A percentile compares a stretch with the other conserved stretches of the same genome.
Conservation (phyloP, 2,888 invertebrate genomes). For the Plagodis pulveraria region DNA sequence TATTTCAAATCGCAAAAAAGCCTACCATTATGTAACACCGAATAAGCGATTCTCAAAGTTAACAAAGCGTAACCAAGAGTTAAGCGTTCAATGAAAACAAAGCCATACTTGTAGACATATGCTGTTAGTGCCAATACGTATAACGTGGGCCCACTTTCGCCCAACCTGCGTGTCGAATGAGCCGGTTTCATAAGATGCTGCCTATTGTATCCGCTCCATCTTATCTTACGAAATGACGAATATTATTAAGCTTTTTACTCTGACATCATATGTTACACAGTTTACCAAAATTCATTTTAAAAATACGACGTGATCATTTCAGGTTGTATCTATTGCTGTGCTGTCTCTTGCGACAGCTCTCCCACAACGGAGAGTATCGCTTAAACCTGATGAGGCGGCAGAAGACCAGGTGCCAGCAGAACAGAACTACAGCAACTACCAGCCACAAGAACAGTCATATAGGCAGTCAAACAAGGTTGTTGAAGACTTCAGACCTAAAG, state of each 20-base stretch:
- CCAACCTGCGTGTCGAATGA: slow-evolving; percentile 76
- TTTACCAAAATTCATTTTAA: slow-evolving; percentile 31
- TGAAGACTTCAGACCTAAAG: slow-evolving; percentile 77
- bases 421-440: slow-evolving; percentile 71
- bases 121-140: slow-evolving; percentile 63
- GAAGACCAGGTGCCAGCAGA: slow-evolving; percentile 70
- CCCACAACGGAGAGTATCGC: slow-evolving; percentile 72
- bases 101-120: slow-evolving; percentile 59
- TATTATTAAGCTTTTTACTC: slow-evolving; percentile 79
- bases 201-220: slow-evolving; percentile 80
- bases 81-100: slow-evolving; percentile 70
- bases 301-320: slow-evolving; percentile 46
- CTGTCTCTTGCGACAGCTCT: slow-evolving; percentile 72
- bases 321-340: slow-evolving; percentile 68
- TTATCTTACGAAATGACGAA: slow-evolving; percentile 77
- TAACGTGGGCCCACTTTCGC: slow-evolving; percentile 75
- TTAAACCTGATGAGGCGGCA: slow-evolving; percentile 58
- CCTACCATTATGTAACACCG: slow-evolving; percentile 28
- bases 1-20: slow-evolving; percentile 23
- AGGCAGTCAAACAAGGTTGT: slow-evolving; percentile 61
- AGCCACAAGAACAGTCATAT: slow-evolving; percentile 51
- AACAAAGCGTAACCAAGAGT: slow-evolving; percentile 61
- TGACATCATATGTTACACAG: slow-evolving; percentile 67
- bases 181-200: slow-evolving; percentile 73
- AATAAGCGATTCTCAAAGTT: slow-evolving; percentile 35